Base-by-base conservation (phyloP, 2,888 invertebrate genomes). In the Tipula confusa region DNA sequence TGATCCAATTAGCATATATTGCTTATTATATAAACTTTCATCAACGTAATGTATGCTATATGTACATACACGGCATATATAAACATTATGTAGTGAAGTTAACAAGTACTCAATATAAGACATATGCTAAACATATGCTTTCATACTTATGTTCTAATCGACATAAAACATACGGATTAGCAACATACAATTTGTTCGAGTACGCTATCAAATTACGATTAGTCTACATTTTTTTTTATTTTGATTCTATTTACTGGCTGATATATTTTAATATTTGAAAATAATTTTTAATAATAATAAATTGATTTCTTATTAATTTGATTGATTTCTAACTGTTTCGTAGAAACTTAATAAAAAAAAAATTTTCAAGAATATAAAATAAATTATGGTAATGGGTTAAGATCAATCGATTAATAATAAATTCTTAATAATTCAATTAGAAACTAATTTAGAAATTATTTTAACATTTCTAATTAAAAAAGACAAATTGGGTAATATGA, bases 261-360 rank as follows among this genome's bases (percentile, higher is more conserved):
- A 64, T 64, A 24, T 9, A 64, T 43, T 13, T 64, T 18, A 64
- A 64, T 24, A 64, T 18, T 64, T 7, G 9, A 24, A 64, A 64
- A 64, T 24, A 11, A 24, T 64, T 64, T n/a, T 64, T 24, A 24
- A 9, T 18, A 64, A 24, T 64, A 64, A 24, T 24, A 64, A 64
- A 64, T 64, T 24, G 64, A 64, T 64, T 64, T 64, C 64, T 64
- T 64, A 64, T 64, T 64, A 64, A 64, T 64, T 64, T 64, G 64
- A 64, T 64, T 64, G 64, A 64, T 64, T 64, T 64, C 64, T 64
- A 64, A 64, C 64, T 24, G 64, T 64, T 64, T n/a, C 24, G 24
- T 64, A 64, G 64, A 64, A 64, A 64, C 18, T 64, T 43, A 43
- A n/a, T n/a, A n/a, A 64, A 9, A 5, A 43, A 43, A 0, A 24